Conservation (phyloP, 2,888 invertebrate species). For the Diplolepis rosae region DNA sequence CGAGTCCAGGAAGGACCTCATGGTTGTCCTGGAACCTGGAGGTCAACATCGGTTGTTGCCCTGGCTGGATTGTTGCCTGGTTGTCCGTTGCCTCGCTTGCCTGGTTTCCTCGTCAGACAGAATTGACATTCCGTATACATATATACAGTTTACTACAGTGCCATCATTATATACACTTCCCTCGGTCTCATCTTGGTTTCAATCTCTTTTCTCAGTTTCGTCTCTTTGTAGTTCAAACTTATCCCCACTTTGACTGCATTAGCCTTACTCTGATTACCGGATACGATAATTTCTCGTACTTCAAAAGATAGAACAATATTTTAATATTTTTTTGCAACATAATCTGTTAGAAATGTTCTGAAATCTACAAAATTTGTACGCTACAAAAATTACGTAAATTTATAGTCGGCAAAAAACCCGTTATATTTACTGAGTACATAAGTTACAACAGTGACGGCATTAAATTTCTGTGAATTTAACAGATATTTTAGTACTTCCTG, state of each 20-base stretch:
- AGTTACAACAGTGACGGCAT: no score
- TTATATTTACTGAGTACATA: no score
- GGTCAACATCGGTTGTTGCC: slow-evolving; percentile 69
- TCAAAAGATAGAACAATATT: background rate
- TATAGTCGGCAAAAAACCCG: no score
- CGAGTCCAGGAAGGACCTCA: background rate
- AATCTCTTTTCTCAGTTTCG: background rate
- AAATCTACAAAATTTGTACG: no score
- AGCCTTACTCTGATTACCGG: background rate
- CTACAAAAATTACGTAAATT: background rate
- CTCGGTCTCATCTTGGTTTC: background rate
- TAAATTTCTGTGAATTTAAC: no score
- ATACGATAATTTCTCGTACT: background rate
- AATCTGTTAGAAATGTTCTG: background rate
- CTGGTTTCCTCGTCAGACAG: slow-evolving; percentile 11
- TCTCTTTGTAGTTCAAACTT: background rate
- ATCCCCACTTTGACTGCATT: background rate
- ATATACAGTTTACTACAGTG: background rate
- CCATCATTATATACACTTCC: background rate
- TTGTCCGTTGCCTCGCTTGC: background rate
- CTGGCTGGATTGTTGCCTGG: slow-evolving; percentile 41
- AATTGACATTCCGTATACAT: slow-evolving; percentile 9
- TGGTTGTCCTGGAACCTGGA: slow-evolving; percentile 44
- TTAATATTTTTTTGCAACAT: background rate
- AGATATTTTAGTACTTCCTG: no score